Evolutionary conservation across 2,888 invertebrate species (phyloP), one percentile per base, ranked within the genome.

Genomic region (Scelioninae gen. 1): DNA sequence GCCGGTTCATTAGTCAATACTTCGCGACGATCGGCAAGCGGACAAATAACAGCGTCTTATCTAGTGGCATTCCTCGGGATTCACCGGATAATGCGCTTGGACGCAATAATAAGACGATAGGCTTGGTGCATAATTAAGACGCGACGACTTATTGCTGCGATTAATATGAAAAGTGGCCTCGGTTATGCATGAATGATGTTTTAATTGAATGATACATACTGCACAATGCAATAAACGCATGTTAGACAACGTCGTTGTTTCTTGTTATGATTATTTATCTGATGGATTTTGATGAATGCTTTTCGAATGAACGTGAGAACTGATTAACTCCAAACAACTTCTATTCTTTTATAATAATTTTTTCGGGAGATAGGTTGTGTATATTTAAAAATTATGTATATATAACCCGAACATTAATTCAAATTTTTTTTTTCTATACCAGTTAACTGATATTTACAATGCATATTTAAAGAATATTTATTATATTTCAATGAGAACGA

Each of bases 181-280:
- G 76, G 71, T 65, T 81, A 47, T 82, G 60, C 66, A 66, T 71
- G 76, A 81, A 81, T 76, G 65, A 81, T 81, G 69, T 76, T 81
- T 81, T 76, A 76, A 71, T 81, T 81, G 76, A 81, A 71, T 71
- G 76, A 76, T 81, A 81, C 74, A 69, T 56, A 69, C 56, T 63
- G 60, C 63, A 75, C 76, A 65, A 81, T 81, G 55, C 63, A 56
- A 68, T 74, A 74, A 74, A 68, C 66, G 47, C 56, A 65, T 75
- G 81, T 75, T 81, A 10, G 58, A 81, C 75, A 75, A 69, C 62
- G 51, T 68, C 75, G 75, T 81, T 81, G 75, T 75, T 74, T 68
- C 79, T 66, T 68, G 66, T 79, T 79, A 74, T 56, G 81, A 81
- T 74, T 68, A 74, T 68, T 66, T 51, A 51, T 58, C 29, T 38